These are phyloP conservation scores for Prenolepis imparis DNA, from an alignment of 2,888 invertebrate genomes.

Conservation along the genomic window DNA sequence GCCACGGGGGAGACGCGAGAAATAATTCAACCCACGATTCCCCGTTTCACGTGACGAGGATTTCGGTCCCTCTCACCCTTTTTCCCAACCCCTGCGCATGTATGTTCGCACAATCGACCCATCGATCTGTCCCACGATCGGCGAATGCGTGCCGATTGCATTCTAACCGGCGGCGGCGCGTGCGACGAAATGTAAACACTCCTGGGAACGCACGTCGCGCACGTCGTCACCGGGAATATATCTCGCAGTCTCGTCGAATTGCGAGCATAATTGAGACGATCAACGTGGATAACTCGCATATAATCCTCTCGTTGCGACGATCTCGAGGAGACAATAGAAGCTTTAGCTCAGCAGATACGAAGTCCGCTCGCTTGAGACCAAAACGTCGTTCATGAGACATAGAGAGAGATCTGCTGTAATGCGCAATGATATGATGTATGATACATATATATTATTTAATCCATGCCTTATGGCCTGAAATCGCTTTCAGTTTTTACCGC, in stretches of 20 bases:
- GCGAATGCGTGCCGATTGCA: conserved; percentile 57
- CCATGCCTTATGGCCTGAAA: too few species aligned
- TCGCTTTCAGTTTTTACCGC: too few species aligned
- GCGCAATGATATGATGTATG: too few species aligned
- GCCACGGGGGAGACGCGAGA: conserved; percentile 2
- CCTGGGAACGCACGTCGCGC: conserved; percentile 49
- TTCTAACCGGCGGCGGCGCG: conserved; percentile 52
- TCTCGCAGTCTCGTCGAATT: conserved; percentile 51
- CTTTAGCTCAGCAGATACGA: conserved; percentile 18
- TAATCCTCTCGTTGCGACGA: neutral
- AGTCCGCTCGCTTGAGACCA: neutral
- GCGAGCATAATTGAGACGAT: conserved; percentile 37
- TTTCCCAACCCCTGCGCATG: too few species aligned
- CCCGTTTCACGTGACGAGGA: conserved; percentile 52
- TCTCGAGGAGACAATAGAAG: neutral
- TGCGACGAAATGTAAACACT: conserved; percentile 57
- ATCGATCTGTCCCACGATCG: conserved; percentile 53
- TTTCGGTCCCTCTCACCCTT: too few species aligned
- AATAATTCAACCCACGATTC: conserved; percentile 60
- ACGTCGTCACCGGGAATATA: conserved; percentile 15
- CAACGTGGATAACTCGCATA: conserved; percentile 13
- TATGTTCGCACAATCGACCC: neutral
- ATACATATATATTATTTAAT: neutral
- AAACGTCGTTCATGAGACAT: neutral
- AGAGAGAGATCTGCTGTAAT: neutral